Evolutionary conservation across 2,113 vertebrate species (phyloP).

Genomic region (Sinocyclocheilus rhinocerous): DNA sequence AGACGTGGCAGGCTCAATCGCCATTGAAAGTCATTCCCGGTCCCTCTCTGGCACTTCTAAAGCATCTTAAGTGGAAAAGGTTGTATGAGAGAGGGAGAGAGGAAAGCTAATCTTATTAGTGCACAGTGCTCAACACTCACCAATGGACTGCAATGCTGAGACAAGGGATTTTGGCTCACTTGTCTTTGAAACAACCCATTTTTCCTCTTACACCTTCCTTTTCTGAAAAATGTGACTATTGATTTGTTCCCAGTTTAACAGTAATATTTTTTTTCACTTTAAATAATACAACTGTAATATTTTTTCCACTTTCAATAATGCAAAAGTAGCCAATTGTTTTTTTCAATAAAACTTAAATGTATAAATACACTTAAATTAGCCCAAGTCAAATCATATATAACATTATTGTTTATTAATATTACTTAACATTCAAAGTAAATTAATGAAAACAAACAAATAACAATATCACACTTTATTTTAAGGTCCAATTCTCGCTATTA

Average conservation of each 20-base stretch:
- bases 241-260: background rate
- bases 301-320: background rate
- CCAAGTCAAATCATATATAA: too few relatives aligned
- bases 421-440: too few relatives aligned
- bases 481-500: too few relatives aligned
- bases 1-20: conserved; percentile 71
- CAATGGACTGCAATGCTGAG: conserved; percentile 45
- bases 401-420: too few relatives aligned
- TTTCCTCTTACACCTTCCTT: conserved; percentile 61
- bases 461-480: too few relatives aligned
- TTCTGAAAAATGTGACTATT: too few relatives aligned
- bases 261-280: background rate
- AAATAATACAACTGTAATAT: too few relatives aligned
- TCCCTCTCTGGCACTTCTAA: conserved; percentile 69
- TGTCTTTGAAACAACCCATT: conserved; percentile 69
- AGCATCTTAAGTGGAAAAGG: conserved; percentile 76
- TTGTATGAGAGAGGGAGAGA: conserved; percentile 58
- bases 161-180: conserved; percentile 61
- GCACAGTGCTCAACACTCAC: conserved; percentile 63
- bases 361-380: background rate
- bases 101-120: conserved; percentile 78
- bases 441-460: too few relatives aligned
- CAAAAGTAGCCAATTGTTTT: background rate
- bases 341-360: too few relatives aligned
- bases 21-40: conserved; percentile 58